Percentiles rank a stretch among this genome's conserved stretches.
Conservation (phyloP, 2,888 invertebrate species). For the Dendrolimus pini region DNA sequence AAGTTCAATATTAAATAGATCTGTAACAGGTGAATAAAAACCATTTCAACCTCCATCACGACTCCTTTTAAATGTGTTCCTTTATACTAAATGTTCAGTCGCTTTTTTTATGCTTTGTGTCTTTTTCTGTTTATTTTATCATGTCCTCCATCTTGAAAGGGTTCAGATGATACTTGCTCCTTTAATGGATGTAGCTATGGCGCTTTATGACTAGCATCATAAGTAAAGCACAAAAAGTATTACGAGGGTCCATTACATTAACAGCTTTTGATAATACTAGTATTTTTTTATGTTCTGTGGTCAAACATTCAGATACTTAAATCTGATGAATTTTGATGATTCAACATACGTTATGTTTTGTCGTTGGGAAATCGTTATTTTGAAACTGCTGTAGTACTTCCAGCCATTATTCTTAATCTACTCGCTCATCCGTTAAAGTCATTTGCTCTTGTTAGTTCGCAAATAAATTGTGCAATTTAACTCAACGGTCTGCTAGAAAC, state of each 20-base stretch:
- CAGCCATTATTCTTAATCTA: not conserved
- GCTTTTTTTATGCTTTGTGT: not conserved
- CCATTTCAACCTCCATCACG: constrained; percentile 4
- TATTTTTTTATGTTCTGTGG: no score
- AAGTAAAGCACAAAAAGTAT: no score
- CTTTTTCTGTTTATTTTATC: not conserved
- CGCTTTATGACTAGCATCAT: not conserved
- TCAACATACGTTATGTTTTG: not conserved
- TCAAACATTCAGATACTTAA: no score
- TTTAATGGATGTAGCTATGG: not conserved
- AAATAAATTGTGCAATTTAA: not conserved
- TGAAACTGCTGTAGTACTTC: not conserved
- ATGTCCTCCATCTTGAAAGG: not conserved
- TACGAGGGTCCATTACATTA: no score
- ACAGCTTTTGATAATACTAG: no score
- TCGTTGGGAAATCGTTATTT: not conserved
- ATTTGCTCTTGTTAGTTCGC: not conserved
- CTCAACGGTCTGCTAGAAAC: not conserved
- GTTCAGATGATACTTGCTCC: not conserved
- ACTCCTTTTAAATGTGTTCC: constrained; percentile 2
- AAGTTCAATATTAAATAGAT: constrained; percentile 3
- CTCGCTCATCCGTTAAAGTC: not conserved
- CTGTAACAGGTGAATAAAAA: constrained; percentile 3
- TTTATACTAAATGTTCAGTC: constrained; percentile 1
- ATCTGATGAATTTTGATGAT: no score